Percentiles rank a stretch among this genome's conserved stretches.
Evolutionary conservation across 2,113 vertebrate species (phyloP).

Genomic region (Fulmarus glacialis): DNA sequence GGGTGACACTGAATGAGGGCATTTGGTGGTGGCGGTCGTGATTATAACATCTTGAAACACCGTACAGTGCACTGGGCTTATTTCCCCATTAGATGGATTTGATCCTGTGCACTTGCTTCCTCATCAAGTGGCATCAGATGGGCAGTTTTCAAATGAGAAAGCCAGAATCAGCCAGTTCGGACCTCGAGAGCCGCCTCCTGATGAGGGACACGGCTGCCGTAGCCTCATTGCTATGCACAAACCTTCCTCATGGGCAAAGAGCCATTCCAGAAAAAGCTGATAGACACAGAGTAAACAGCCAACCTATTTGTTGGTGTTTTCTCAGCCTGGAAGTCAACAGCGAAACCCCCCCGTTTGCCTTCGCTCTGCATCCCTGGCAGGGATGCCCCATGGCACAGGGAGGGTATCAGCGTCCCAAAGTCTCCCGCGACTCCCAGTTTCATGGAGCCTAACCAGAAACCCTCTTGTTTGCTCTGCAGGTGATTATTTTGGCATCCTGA

Average conservation of each 20-base stretch:
- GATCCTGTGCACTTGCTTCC: neutral
- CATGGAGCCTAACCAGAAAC: neutral
- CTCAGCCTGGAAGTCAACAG: neutral
- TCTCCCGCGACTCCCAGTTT: rapidly evolving
- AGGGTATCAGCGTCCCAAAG: neutral
- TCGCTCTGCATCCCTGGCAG: neutral
- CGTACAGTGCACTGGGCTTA: neutral
- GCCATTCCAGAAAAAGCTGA: neutral
- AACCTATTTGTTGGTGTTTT: neutral
- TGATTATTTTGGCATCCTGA: conserved; percentile 95
- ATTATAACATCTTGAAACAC: neutral
- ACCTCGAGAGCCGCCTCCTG: neutral
- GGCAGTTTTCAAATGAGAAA: neutral
- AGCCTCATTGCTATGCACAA: neutral
- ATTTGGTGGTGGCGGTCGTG: neutral
- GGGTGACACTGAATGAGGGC: neutral
- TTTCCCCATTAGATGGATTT: conserved; percentile 30
- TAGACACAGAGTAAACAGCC: neutral
- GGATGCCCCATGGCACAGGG: neutral
- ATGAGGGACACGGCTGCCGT: neutral
- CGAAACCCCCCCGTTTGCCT: neutral
- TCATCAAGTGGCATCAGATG: neutral
- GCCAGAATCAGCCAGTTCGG: neutral
- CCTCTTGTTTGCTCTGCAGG: conserved; percentile 74
- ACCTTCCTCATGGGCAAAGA: neutral